Conservation (phyloP, 2,113 vertebrate genomes). For the Corythornis vintsioides region DNA sequence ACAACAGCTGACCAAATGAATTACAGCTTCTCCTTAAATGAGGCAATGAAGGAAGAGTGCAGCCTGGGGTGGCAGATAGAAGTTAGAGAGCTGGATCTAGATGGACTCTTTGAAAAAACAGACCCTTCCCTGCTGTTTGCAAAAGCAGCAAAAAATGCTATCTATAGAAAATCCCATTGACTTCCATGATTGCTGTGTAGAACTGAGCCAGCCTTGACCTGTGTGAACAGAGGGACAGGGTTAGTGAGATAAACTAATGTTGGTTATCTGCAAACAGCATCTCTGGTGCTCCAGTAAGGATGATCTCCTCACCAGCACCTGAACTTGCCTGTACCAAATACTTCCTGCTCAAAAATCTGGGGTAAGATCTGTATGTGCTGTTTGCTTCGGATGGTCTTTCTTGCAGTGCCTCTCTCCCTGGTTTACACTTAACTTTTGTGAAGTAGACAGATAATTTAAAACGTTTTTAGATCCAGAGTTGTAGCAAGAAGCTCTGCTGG, state of each 20-base stretch:
- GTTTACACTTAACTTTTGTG: not conserved
- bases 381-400: not conserved
- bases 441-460: not conserved
- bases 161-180: not conserved
- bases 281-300: not conserved
- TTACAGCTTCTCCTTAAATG: not conserved
- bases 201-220: not conserved
- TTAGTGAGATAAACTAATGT: not conserved
- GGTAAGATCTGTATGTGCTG: not conserved
- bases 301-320: not conserved
- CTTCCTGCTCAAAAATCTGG: not conserved
- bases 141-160: not conserved
- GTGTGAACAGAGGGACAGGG: not conserved
- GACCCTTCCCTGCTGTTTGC: not conserved
- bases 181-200: not conserved
- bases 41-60: not conserved
- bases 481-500: not conserved
- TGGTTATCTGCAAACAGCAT: not conserved
- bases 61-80: not conserved
- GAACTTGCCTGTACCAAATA: not conserved
- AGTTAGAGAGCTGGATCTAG: not conserved
- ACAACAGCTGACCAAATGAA: not conserved
- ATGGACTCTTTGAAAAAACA: not conserved
- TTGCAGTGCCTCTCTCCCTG: not conserved
- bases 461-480: not conserved